Evolutionary conservation across 2,113 vertebrate genomes (phyloP), one percentile per base, ranked within the genome.

Genomic region (Hymenochirus boettgeri): DNA sequence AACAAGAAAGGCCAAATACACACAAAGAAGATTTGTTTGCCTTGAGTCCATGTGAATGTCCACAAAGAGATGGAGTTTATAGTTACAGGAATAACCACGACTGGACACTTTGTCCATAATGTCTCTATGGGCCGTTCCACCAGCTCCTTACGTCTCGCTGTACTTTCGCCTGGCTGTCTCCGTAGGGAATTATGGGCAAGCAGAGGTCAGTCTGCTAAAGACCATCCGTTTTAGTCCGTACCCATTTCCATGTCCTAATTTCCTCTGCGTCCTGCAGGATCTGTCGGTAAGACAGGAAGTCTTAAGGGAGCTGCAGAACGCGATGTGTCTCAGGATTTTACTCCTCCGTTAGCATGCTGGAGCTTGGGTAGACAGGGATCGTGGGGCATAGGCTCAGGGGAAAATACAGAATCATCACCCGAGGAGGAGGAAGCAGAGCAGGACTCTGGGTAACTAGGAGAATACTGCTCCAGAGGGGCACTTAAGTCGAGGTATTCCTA

Each of bases 381-480:
- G 0, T 96, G 94, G 61, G 95, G 91, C 86, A 95, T 88, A 2
- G 94, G 95, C 76, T 99, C 96, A 0, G 96, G 90, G 70, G 93
- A 95, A 76, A 99, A 99, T 61, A 99, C 96, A 0, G 96, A 99
- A 81, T 99, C 96, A 7, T 99, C 96, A 25, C 96, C 96, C 7
- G 96, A 99, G 9, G 96, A 99, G 70, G 96, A 99, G 70, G 96
- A 99, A 61, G 94, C 98, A 8, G 96, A 98, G 75, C 96, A 98
- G 72, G 93, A 96, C 85, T 97, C 96, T 0, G 93, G 94, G 74
- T 93, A 97, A 72, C 94, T 94, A 58, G 96, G 96, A 23, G 96
- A 99, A 80, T 99, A 99, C 84, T 97, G 96, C 63, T 99, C 96
- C 3, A 93, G 77, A 24, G 95, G 96, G 52, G 90, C 89, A 31